phyloP scores from a whole-genome alignment of 2,113 vertebrate species.

The Trogon surrucura region DNA sequence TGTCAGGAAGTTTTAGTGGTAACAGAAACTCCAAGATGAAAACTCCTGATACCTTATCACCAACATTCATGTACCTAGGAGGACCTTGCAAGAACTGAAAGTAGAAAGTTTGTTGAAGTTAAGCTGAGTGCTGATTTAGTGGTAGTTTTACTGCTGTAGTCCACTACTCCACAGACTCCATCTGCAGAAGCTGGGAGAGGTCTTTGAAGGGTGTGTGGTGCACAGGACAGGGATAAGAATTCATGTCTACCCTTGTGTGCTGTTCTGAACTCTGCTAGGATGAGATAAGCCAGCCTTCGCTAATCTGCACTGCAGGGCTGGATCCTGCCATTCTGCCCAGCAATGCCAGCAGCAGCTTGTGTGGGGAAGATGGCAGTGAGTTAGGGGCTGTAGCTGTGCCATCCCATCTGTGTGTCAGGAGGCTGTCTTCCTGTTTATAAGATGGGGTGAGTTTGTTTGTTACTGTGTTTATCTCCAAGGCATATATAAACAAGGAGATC shows the following conservation, averaged over 20 bases:
- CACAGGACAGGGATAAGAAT: not conserved
- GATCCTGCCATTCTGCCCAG: not conserved
- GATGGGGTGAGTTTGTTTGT: not conserved
- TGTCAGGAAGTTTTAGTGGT: not conserved
- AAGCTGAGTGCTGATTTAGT: not conserved
- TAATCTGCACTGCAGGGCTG: not conserved
- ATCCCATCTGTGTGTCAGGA: not conserved
- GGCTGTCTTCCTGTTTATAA: not conserved
- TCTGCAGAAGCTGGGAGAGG: not conserved
- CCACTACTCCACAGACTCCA: not conserved
- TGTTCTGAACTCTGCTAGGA: not conserved
- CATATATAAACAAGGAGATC: not conserved
- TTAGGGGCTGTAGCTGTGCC: not conserved
- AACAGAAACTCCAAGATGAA: slow-evolving; percentile 4
- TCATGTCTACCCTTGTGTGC: not conserved
- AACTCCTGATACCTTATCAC: slow-evolving; percentile 15
- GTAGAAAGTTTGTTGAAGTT: not conserved
- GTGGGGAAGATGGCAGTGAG: fast-evolving
- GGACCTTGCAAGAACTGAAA: not conserved
- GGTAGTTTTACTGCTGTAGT: not conserved
- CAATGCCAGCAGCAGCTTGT: not conserved
- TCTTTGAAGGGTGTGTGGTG: not conserved
- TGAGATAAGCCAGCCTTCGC: not conserved
- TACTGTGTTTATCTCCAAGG: not conserved
- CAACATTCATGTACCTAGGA: not conserved